Evolutionary conservation across 1,140 invertebrate genomes (phyloP).

Genomic region (Hormaphis cornu): DNA sequence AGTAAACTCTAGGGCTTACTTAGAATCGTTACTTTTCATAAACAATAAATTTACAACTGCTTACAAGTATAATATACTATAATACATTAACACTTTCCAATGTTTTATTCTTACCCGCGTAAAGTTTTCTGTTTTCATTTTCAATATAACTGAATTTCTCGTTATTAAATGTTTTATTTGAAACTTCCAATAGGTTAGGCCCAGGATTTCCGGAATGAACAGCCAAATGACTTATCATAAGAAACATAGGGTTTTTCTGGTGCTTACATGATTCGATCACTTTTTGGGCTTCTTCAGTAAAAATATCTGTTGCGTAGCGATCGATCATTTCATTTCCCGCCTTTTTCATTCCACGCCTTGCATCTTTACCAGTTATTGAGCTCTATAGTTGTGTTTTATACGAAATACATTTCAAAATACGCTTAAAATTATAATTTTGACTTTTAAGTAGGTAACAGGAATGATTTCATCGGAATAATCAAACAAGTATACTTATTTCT

Average conservation of each 20-base stretch:
- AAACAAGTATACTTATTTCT: no score
- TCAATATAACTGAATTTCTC: constrained; percentile 64
- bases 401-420: no score
- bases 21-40: no score
- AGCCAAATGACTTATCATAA: constrained; percentile 71
- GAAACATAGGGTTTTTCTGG: constrained; percentile 54
- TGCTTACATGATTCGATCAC: constrained; percentile 48
- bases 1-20: no score
- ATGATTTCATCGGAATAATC: no score
- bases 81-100: no score
- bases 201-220: constrained; percentile 60
- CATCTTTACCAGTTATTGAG: neutral
- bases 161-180: constrained; percentile 54
- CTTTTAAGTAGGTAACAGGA: no score
- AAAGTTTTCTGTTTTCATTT: constrained; percentile 60
- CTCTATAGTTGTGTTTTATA: no score
- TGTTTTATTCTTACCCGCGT: constrained; percentile 59
- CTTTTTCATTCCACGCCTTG: constrained; percentile 37
- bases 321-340: constrained; percentile 38
- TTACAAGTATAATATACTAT: no score
- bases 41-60: no score
- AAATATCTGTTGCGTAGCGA: constrained; percentile 51
- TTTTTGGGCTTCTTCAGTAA: constrained; percentile 47
- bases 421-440: no score
- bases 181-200: constrained; percentile 62